Percentiles rank a stretch among this genome's conserved stretches.
phyloP scores from a whole-genome alignment of 2,113 vertebrate genomes.

The Sylvietta virens region DNA sequence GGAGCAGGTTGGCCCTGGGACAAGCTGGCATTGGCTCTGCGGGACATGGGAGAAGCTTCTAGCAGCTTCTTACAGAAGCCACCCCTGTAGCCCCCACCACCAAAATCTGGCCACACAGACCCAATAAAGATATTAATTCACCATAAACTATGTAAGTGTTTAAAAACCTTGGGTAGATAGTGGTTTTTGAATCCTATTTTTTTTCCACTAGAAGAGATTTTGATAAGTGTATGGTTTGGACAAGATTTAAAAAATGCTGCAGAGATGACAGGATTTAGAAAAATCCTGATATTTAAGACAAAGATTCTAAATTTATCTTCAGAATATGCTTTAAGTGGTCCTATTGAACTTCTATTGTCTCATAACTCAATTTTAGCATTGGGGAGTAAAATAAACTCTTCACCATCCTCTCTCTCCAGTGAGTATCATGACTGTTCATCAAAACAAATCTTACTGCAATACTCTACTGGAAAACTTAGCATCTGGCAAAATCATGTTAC shows the following conservation, averaged over 20 bases:
- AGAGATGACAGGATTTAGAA: not conserved
- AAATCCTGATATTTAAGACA: not conserved
- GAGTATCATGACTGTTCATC: not conserved
- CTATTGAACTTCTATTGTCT: not conserved
- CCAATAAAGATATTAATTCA: not conserved
- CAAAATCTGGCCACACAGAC: not conserved
- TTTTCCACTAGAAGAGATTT: not conserved
- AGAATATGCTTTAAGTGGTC: not conserved
- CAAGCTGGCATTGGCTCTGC: not conserved
- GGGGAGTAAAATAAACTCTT: not conserved
- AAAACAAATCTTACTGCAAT: not conserved
- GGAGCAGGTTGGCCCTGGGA: not conserved
- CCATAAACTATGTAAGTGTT: not conserved
- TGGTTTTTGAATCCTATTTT: not conserved
- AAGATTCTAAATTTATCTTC: not conserved
- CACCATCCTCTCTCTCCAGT: not conserved
- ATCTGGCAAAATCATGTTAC: not conserved
- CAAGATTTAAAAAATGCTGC: not conserved
- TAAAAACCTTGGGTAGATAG: not conserved
- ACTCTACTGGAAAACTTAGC: not conserved
- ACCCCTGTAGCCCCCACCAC: accelerated
- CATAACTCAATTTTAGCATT: not conserved
- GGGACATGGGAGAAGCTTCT: not conserved
- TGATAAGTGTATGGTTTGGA: not conserved
- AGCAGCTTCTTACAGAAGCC: not conserved